Evolutionary conservation across 2,113 vertebrate species (phyloP).

Genomic region (Aegotheles bennettii): DNA sequence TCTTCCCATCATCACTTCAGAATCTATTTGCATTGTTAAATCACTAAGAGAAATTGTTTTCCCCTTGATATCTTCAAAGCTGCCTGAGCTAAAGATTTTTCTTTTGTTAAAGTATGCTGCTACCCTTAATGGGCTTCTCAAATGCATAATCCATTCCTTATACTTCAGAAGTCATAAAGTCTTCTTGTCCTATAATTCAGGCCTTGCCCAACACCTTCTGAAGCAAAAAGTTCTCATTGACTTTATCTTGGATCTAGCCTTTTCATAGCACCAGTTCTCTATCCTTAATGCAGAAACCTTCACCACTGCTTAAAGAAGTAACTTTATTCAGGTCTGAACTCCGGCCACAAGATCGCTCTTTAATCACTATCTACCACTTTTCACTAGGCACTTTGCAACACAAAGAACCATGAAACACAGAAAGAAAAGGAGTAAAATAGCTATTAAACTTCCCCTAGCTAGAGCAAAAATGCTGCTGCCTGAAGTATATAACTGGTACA

Average conservation of each 20-base stretch:
- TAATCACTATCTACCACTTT: neutral
- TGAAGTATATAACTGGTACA: neutral
- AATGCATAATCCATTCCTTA: neutral
- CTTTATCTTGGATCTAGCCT: neutral
- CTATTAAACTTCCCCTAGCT: neutral
- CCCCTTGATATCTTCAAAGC: neutral
- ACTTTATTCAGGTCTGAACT: neutral
- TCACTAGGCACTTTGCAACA: neutral
- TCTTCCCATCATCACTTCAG: neutral
- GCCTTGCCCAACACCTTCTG: neutral
- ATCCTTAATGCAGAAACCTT: neutral
- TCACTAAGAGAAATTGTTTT: neutral
- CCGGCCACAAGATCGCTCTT: neutral
- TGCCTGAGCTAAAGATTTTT: neutral
- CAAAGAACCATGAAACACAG: neutral
- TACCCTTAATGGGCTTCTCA: neutral
- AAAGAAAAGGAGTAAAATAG: neutral
- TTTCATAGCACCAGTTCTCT: neutral
- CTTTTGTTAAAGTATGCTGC: neutral
- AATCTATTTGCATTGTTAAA: constrained; percentile 5
- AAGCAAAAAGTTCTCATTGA: neutral
- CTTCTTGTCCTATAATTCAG: neutral
- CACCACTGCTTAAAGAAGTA: neutral
- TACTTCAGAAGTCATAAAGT: neutral
- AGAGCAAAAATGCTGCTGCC: neutral